Evolutionary conservation across 2,797 vertebrate species (phyloP).

Genomic region (Myoxocephalus aenaeus): DNA sequence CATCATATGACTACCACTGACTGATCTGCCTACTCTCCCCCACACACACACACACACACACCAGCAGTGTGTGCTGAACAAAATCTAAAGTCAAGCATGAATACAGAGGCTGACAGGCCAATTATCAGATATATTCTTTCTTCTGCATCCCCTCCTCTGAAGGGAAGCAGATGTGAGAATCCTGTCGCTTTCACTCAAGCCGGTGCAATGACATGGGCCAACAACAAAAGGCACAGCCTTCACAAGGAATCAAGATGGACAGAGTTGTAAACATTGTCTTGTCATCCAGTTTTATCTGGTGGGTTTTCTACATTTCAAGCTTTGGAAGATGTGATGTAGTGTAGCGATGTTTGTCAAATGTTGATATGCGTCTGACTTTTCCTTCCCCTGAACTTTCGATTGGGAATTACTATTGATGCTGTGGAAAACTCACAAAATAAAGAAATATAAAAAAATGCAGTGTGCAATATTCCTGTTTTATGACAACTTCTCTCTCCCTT

Average conservation of each 20-base stretch:
- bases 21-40: conserved; percentile 1
- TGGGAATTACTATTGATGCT: conserved; percentile 17
- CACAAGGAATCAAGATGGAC: conserved; percentile 60
- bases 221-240: conserved; percentile 69
- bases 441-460: conserved; percentile 11
- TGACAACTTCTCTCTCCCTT: not conserved
- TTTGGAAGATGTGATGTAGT: conserved; percentile 37
- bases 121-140: conserved; percentile 77
- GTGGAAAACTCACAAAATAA: conserved; percentile 16
- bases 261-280: conserved; percentile 60
- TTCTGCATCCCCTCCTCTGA: conserved; percentile 72
- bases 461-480: not conserved
- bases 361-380: conserved; percentile 21
- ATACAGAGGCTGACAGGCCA: conserved; percentile 78
- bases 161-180: conserved; percentile 75
- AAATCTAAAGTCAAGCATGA: conserved; percentile 78
- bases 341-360: conserved; percentile 46
- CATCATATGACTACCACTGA: conserved; percentile 9
- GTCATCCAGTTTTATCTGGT: conserved; percentile 54
- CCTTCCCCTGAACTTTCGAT: not conserved
- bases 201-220: conserved; percentile 53
- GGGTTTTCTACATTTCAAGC: conserved; percentile 57
- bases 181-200: conserved; percentile 73
- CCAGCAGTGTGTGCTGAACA: conserved; percentile 53
- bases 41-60: conserved; percentile 12